Base-by-base conservation (phyloP, 2,888 invertebrate genomes). In the Busseola fusca region DNA sequence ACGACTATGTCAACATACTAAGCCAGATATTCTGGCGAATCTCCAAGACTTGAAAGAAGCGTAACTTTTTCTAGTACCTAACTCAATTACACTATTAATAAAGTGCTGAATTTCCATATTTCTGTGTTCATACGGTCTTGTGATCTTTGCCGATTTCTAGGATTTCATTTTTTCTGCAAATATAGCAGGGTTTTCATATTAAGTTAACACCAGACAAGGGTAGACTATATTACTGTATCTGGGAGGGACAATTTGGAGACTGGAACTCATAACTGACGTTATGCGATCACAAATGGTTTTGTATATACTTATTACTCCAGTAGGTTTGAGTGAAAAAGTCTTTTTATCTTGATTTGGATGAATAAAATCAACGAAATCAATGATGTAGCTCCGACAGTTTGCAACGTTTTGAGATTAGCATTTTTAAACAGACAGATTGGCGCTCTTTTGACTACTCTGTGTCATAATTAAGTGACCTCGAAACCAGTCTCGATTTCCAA, bases 21-120 rank as follows among this genome's bases (percentile, higher is more conserved):
- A 25, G 21, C 58, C 62, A 73, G 57, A 74, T 62, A 58, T 66
- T 71, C 67, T 83, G 83, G 84, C 78, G 12, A 42, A 63, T 60
- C 10, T 74, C 84, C 84, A 81, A 70, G n/a, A 52, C 18, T 64
- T 34, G 21, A 9, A 60, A 58, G 58, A 54, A 54, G 52, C 12
- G 12, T 34, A 66, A 74, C 65, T 71, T 65, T 50, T 59, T 70
- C 69, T 57, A 67, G 52, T 30, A 0, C 50, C 64, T 59, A 65
- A 69, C 62, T 71, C 64, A 58, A 71, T 81, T 54, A 76, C 30
- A 59, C 54, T 21, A 69, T 81, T 64, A 81, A 60, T 70, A 71
- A 75, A 75, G 45, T 69, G 64, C 78, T 64, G 63, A 66, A 76
- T 76, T 72, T 63, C 62, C 66, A 83, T 75, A 83, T 83, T 56